A percentile compares a stretch with the other conserved stretches of the same genome.
phyloP scores from a whole-genome alignment of 2,797 vertebrate species.

The Pseudochaenichthys georgianus region DNA sequence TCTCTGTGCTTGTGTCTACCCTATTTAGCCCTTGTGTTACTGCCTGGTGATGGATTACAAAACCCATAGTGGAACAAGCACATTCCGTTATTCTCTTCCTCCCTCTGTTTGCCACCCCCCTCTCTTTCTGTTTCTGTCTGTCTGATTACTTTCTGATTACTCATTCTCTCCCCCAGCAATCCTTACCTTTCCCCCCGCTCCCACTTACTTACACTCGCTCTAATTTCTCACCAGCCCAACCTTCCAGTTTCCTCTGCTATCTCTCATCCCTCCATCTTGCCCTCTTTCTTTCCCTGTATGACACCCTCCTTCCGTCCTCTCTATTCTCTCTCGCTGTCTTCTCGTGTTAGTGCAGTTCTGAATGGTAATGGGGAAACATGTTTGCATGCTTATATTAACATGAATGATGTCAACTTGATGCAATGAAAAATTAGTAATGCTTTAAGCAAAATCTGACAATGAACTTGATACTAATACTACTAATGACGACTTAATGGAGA shows the following conservation, averaged over 20 bases:
- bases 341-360: constrained; percentile 81
- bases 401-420: constrained; percentile 89
- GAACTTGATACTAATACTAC: constrained; percentile 86
- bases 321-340: constrained; percentile 59
- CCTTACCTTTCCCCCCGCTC: constrained; percentile 26
- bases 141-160: constrained; percentile 66
- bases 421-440: constrained; percentile 85
- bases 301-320: constrained; percentile 14
- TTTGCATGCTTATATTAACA: constrained; percentile 90
- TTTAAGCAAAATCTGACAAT: constrained; percentile 82
- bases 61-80: constrained; percentile 50
- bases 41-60: constrained; percentile 62
- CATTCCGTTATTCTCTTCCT: constrained; percentile 31
- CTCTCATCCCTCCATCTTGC: constrained; percentile 50
- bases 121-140: constrained; percentile 29
- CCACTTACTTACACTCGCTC: constrained; percentile 38
- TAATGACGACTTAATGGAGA: constrained; percentile 80
- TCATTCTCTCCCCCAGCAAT: constrained; percentile 53
- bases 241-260: background rate
- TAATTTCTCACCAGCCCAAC: background rate
- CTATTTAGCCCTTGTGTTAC: constrained; percentile 59
- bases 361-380: constrained; percentile 83
- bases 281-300: constrained; percentile 47
- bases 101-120: background rate
- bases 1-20: constrained; percentile 49